These are phyloP conservation scores for Amblyjoppa fuscipennis DNA, from an alignment of 2,888 invertebrate genomes.

Conservation along the genomic window DNA sequence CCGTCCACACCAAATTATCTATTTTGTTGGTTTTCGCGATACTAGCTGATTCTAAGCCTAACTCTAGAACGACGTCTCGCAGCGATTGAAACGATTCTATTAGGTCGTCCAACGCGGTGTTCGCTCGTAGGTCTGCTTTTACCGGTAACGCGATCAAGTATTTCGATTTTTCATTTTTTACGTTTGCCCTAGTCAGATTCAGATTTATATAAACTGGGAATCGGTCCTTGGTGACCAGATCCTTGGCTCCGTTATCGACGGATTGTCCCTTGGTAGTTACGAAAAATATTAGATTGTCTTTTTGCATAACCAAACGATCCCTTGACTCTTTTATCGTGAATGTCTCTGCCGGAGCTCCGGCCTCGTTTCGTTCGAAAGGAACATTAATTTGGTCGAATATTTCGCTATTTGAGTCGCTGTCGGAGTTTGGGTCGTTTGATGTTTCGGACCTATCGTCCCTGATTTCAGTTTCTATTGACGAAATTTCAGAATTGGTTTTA, in stretches of 20 bases:
- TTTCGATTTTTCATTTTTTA: neutral
- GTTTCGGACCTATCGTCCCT: neutral
- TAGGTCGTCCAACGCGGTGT: slow-evolving; percentile 20
- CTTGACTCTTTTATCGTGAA: slow-evolving; percentile 55
- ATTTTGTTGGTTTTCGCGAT: slow-evolving; percentile 37
- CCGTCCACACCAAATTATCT: slow-evolving; percentile 39
- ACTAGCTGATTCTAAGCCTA: slow-evolving; percentile 7
- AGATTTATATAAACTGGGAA: neutral
- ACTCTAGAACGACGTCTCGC: slow-evolving; percentile 1
- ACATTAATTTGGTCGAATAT: neutral
- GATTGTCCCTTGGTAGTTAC: slow-evolving; percentile 34
- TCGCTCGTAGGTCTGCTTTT: slow-evolving; percentile 6
- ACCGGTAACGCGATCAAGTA: slow-evolving; percentile 15
- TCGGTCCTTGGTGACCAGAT: neutral
- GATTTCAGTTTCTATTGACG: neutral
- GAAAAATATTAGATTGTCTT: slow-evolving; percentile 52
- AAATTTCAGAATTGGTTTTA: neutral
- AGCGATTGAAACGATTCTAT: slow-evolving; percentile 28
- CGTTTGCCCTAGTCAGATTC: neutral
- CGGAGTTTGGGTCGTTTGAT: neutral
- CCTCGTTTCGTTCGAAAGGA: neutral
- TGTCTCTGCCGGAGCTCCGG: neutral
- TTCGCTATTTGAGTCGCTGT: neutral
- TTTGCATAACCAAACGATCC: slow-evolving; percentile 49
- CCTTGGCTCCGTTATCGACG: slow-evolving; percentile 45